Evolutionary conservation across 2,888 invertebrate genomes (phyloP).

Genomic region (Ophion ellenae): DNA sequence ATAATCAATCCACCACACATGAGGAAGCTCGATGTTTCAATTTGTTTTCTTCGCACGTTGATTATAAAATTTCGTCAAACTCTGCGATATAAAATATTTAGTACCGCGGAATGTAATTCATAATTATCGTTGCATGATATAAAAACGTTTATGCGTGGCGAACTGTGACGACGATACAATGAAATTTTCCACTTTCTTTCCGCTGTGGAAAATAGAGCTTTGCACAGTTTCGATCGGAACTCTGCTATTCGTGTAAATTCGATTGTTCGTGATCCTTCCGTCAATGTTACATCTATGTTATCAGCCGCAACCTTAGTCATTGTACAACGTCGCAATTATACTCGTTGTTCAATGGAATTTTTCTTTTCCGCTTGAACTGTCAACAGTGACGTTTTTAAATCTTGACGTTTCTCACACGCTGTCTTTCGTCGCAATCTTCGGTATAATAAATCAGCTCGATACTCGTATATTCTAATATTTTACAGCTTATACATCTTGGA

Average conservation of each 20-base stretch:
- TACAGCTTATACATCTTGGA: slow-evolving; percentile 74
- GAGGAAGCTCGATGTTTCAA: not conserved
- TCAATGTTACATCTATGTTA: slow-evolving; percentile 6
- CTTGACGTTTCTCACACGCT: slow-evolving; percentile 17
- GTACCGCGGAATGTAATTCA: not conserved
- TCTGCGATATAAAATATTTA: not conserved
- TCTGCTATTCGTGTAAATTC: slow-evolving; percentile 4
- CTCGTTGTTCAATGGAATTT: slow-evolving; percentile 14
- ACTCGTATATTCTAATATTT: slow-evolving; percentile 67
- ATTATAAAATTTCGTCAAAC: slow-evolving; percentile 2
- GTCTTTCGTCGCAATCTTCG: slow-evolving; percentile 21
- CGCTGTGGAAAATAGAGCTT: not conserved
- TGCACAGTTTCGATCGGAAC: not conserved
- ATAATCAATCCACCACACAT: not conserved
- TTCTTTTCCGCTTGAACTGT: not conserved
- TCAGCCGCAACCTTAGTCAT: slow-evolving; percentile 5
- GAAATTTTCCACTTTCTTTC: not conserved
- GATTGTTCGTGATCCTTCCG: not conserved
- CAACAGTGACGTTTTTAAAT: slow-evolving; percentile 45
- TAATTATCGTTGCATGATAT: not conserved
- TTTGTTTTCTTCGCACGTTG: slow-evolving; percentile 11
- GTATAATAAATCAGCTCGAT: slow-evolving; percentile 37
- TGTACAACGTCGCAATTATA: slow-evolving; percentile 28
- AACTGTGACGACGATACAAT: not conserved
- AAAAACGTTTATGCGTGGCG: not conserved